Evolutionary conservation across 64 coral and sea anemone genomes (phyloP).

Genomic region (Platygyra sinensis): DNA sequence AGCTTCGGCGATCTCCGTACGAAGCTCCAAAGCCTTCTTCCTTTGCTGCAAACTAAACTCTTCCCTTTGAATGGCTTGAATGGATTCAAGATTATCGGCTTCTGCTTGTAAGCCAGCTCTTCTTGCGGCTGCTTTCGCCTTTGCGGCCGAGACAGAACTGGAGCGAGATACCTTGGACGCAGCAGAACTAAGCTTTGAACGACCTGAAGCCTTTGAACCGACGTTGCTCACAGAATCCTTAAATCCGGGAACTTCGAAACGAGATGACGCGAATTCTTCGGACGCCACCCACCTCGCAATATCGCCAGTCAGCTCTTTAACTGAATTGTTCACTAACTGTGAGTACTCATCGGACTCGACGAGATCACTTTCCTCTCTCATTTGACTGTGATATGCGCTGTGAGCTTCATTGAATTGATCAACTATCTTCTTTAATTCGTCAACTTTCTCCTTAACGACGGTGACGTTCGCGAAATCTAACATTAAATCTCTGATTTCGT

Average conservation of each 20-base stretch:
- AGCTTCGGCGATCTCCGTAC: not conserved
- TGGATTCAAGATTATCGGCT: not conserved
- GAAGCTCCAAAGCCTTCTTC: not conserved
- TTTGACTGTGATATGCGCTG: not conserved
- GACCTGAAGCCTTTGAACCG: not conserved
- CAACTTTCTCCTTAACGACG: not conserved
- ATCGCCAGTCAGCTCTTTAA: not conserved
- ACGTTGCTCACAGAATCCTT: conserved; percentile 22
- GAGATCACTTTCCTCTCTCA: conserved; percentile 21
- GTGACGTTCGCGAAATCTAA: not conserved
- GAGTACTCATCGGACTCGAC: conserved; percentile 34
- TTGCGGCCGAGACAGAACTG: not conserved
- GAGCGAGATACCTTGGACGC: not conserved
- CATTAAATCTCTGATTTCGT: not conserved
- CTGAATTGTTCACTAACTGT: not conserved
- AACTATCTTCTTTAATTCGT: not conserved
- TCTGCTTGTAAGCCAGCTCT: not conserved
- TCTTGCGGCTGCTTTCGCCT: not conserved
- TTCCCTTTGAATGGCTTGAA: not conserved
- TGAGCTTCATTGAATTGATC: not conserved
- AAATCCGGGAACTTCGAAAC: not conserved
- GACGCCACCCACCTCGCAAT: not conserved
- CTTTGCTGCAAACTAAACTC: not conserved
- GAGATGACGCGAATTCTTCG: not conserved
- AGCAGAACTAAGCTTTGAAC: not conserved